These are phyloP conservation scores for Phalacrocorax brasilianus DNA, from an alignment of 2,113 vertebrate genomes.

Conservation along the genomic window DNA sequence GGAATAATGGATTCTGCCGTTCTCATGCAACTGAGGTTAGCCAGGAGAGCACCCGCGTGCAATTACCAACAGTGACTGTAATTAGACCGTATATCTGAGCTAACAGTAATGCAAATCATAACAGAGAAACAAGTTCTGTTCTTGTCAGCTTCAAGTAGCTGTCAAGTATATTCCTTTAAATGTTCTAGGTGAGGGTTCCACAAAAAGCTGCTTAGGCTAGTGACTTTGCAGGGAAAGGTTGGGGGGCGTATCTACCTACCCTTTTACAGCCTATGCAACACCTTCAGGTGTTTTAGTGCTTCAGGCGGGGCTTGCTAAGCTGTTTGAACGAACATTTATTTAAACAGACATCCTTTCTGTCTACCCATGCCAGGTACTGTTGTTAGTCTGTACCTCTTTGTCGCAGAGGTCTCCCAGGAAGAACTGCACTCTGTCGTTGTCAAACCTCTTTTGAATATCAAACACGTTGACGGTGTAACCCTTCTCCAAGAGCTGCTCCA, in stretches of 20 bases:
- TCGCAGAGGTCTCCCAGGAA: conserved; percentile 90
- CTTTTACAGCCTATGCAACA: neutral
- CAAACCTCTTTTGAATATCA: conserved; percentile 84
- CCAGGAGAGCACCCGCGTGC: neutral
- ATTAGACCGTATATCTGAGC: neutral
- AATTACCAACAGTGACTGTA: neutral
- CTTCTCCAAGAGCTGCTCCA: conserved; percentile 85
- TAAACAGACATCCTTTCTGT: neutral
- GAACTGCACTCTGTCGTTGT: conserved; percentile 81
- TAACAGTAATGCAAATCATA: neutral
- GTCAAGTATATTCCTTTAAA: neutral
- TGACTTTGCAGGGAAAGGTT: neutral
- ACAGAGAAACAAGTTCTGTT: neutral
- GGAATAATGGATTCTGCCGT: fast-evolving
- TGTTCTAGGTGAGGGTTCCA: neutral
- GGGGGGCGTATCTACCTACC: neutral
- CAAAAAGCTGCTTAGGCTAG: neutral
- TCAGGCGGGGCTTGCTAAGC: neutral
- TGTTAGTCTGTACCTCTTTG: conserved; percentile 77
- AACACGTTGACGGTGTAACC: conserved; percentile 91
- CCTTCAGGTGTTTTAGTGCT: neutral
- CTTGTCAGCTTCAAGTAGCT: neutral
- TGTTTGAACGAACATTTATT: fast-evolving
- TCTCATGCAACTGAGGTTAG: neutral
- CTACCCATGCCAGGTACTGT: neutral